Evolutionary conservation across 2,888 invertebrate species (phyloP), one percentile per base, ranked within the genome.

Genomic region (Crocallis elinguaria): DNA sequence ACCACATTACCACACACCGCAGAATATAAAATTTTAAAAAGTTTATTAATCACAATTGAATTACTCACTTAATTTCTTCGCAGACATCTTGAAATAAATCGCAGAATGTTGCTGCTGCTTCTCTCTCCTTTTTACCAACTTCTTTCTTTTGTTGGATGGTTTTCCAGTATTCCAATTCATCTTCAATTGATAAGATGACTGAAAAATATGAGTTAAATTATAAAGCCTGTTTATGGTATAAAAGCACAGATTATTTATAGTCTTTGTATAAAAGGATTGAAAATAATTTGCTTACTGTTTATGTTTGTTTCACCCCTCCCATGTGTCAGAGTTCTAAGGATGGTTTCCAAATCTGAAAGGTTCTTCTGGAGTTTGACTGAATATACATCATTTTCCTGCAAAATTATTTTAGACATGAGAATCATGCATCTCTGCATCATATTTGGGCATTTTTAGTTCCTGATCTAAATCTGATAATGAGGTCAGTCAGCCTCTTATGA

Each of bases 141-240:
- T 92, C 92, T 45, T 80, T 85, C 38, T 90, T 90, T 41, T 92
- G 86, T n/a, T 87, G 79, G 25, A 93, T 67, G 12, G 93, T 92
- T 59, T 88, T 92, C 96, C 96, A 96, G 77, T 94, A 95, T 66
- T 94, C 93, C 35, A 94, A 84, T 88, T 96, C 96, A 85, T 96
- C 95, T 60, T 93, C 92, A 35, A 95, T 89, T 29, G 93, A 92
- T 61, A 94, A 78, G 39, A 95, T 93, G 37, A 94, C 95, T 95
- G 76, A 25, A 82, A 84, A 58, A 55, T 32, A 13, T 13, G 11
- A 13, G 11, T 13, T 1, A 11, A 32, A 5, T 13, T 32, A 11
- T 23, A 23, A 6, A 23, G 3, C 1, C n/a, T n/a, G n/a, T n/a
- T n/a, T n/a, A n/a, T n/a, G n/a, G n/a, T n/a, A n/a, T n/a, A n/a